Conservation (phyloP, 1,140 invertebrate species). For the Drosophila kanapiae region DNA sequence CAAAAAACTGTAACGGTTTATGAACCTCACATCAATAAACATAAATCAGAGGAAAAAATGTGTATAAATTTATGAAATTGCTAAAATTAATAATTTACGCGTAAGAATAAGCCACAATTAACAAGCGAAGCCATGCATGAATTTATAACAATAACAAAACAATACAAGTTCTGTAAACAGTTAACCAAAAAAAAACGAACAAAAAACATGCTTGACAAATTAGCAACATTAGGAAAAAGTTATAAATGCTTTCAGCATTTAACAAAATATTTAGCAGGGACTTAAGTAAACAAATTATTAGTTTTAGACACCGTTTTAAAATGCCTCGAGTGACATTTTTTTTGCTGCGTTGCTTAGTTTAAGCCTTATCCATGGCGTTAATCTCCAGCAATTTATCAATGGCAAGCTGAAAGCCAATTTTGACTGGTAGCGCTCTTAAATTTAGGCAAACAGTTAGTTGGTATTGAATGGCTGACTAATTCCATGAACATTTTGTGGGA, state of each 20-base stretch:
- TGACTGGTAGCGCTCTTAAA: conserved; percentile 67
- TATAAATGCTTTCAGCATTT: conserved; percentile 39
- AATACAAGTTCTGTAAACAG: conserved; percentile 30
- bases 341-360: conserved; percentile 31
- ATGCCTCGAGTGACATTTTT: conserved; percentile 52
- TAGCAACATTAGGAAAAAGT: conserved; percentile 57
- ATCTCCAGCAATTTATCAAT: conserved; percentile 61
- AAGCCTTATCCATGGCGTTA: conserved; percentile 42
- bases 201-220: conserved; percentile 68
- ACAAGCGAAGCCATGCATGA: conserved; percentile 29
- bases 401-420: conserved; percentile 28
- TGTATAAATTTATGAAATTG: conserved; percentile 55
- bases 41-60: conserved; percentile 60
- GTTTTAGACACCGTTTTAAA: conserved; percentile 67
- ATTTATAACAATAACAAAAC: conserved; percentile 25
- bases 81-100: conserved; percentile 62
- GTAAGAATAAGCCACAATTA: conserved; percentile 61
- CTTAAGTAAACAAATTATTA: conserved; percentile 34
- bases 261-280: conserved; percentile 31
- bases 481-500: background rate
- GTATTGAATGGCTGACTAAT: conserved; percentile 8
- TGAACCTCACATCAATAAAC: conserved; percentile 54
- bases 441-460: conserved; percentile 64
- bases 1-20: conserved; percentile 76
- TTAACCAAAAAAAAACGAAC: conserved; percentile 9